Evolutionary conservation across 2,888 invertebrate species (phyloP).

Genomic region (Nomada goodeniana): DNA sequence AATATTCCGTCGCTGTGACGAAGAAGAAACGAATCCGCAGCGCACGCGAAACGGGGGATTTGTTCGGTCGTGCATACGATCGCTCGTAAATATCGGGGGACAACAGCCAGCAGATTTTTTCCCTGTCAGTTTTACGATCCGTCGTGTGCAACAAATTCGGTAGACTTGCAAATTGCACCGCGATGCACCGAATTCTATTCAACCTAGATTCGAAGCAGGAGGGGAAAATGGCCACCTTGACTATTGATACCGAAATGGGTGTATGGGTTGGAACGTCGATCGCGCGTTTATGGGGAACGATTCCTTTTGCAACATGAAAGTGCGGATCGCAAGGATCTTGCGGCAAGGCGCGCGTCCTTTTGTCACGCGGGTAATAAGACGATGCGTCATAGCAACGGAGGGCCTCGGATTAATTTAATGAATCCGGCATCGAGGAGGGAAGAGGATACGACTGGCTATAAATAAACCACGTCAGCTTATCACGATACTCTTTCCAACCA

Average conservation of each 20-base stretch:
- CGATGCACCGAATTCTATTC: constrained; percentile 17
- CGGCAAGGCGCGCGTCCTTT: constrained; percentile 4
- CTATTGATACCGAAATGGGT: too few species aligned
- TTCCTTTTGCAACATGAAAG: not conserved
- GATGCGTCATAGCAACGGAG: constrained; percentile 55
- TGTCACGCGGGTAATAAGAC: constrained; percentile 32
- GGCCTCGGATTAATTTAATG: constrained; percentile 72
- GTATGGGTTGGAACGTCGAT: not conserved
- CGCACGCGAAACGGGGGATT: constrained; percentile 43
- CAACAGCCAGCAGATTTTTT: constrained; percentile 34
- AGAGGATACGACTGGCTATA: constrained; percentile 72
- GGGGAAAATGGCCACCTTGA: not conserved
- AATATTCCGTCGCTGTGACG: not conserved
- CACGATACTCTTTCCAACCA: constrained; percentile 71
- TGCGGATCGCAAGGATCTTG: not conserved
- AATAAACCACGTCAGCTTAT: constrained; percentile 70
- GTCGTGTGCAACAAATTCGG: constrained; percentile 53
- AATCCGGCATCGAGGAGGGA: constrained; percentile 59
- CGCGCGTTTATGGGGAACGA: not conserved
- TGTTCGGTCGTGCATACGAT: constrained; percentile 37
- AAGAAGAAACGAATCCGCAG: constrained; percentile 38
- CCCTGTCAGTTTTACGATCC: constrained; percentile 50
- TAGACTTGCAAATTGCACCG: constrained; percentile 36
- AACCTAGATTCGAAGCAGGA: too few species aligned
- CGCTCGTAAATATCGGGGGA: constrained; percentile 55